Evolutionary conservation across 2,888 invertebrate species (phyloP).

Genomic region (Orthonychiurus folsomi): DNA sequence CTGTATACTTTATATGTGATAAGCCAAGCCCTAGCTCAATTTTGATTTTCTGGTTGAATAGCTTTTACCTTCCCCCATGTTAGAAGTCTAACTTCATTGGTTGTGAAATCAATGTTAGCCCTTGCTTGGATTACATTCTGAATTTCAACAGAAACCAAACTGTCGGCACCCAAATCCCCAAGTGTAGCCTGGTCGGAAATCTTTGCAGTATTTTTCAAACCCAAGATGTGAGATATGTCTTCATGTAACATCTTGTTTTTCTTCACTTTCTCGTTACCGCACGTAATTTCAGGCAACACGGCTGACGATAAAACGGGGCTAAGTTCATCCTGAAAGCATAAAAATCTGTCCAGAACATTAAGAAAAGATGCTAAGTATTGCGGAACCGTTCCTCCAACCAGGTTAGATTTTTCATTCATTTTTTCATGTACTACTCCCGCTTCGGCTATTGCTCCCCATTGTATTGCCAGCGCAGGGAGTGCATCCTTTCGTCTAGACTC

Average conservation of each 20-base stretch:
- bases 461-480: conserved; percentile 70
- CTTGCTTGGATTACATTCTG: conserved; percentile 71
- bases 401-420: neutral
- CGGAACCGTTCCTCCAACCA: neutral
- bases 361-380: neutral
- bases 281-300: neutral
- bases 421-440: conserved; percentile 53
- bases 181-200: conserved; percentile 57
- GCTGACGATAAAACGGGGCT: neutral
- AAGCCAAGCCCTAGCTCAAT: too few species aligned
- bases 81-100: neutral
- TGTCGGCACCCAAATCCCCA: conserved; percentile 91
- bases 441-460: conserved; percentile 91
- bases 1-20: too few species aligned
- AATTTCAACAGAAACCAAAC: conserved; percentile 93
- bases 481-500: conserved; percentile 62
- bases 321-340: neutral
- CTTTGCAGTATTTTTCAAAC: conserved; percentile 73
- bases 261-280: neutral
- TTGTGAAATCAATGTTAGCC: neutral
- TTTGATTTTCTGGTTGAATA: neutral
- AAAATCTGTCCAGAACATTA: neutral
- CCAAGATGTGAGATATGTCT: conserved; percentile 44
- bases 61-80: neutral
- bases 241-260: neutral